These are phyloP conservation scores for Cenopis cana DNA, from an alignment of 2,888 invertebrate genomes.

Conservation along the genomic window DNA sequence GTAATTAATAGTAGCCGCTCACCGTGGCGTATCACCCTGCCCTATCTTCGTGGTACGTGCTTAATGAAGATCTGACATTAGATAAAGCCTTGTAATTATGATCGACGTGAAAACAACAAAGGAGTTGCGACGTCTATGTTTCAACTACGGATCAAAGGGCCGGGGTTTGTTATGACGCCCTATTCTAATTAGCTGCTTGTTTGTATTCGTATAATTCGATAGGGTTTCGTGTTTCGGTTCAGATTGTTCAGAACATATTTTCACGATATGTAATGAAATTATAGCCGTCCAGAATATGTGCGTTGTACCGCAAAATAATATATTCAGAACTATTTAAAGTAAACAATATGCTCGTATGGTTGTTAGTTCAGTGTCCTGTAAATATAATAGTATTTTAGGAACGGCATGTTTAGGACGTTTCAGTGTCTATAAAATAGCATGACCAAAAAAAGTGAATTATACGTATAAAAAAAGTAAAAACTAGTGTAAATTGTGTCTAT, in stretches of 20 bases:
- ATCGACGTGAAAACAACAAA: conserved; percentile 50
- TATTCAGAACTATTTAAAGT: conserved; percentile 16
- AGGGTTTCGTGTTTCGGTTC: conserved; percentile 9
- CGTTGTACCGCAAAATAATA: conserved; percentile 21
- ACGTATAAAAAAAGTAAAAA: no score
- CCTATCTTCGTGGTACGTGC: conserved; percentile 53
- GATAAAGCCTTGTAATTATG: conserved; percentile 55
- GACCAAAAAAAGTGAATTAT: no score
- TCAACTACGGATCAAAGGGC: conserved; percentile 28
- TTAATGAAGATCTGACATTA: conserved; percentile 55
- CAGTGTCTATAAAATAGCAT: not conserved
- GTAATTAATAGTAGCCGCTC: conserved; percentile 56
- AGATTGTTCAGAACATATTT: conserved; percentile 20
- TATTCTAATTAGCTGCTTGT: conserved; percentile 38
- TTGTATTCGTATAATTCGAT: conserved; percentile 35
- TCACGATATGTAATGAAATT: conserved; percentile 27
- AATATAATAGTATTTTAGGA: not conserved
- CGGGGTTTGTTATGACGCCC: conserved; percentile 28
- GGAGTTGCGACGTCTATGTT: conserved; percentile 46
- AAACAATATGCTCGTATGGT: conserved; percentile 2
- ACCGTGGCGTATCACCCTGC: conserved; percentile 53
- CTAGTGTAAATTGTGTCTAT: no score
- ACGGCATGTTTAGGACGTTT: not conserved
- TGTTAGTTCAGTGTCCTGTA: not conserved
- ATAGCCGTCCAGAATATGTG: conserved; percentile 8